phyloP scores from a whole-genome alignment of 2,888 invertebrate genomes.

The Caenorhabditis sp. region DNA sequence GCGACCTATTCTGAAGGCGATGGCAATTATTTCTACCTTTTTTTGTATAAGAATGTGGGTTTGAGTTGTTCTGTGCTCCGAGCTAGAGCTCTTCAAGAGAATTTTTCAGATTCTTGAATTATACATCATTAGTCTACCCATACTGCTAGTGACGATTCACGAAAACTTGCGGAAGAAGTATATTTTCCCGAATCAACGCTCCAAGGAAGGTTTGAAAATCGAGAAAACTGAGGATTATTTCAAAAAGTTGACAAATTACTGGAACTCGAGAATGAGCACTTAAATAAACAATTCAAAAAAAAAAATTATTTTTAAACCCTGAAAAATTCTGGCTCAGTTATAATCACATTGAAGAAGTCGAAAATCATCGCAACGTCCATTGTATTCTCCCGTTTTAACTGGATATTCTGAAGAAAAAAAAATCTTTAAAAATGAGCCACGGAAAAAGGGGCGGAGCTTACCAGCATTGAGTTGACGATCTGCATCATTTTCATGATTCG shows the following conservation, averaged over 20 bases:
- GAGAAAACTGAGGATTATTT: not conserved
- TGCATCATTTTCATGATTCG: constrained; percentile 33
- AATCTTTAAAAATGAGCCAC: no score
- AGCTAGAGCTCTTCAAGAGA: not conserved
- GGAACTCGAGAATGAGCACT: not conserved
- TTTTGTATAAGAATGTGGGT: not conserved
- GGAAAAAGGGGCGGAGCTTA: not conserved
- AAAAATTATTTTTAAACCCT: constrained; percentile 19
- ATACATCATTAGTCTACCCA: not conserved
- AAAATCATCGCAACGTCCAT: constrained; percentile 34
- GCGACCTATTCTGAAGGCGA: not conserved
- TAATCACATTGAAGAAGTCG: constrained; percentile 33
- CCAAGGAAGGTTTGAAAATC: no score
- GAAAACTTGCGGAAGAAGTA: not conserved
- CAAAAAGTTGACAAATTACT: not conserved
- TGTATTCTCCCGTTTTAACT: constrained; percentile 21
- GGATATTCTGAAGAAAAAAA: constrained; percentile 16
- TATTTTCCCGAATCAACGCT: not conserved
- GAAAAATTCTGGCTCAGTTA: constrained; percentile 38
- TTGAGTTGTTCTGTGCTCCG: not conserved
- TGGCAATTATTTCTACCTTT: not conserved
- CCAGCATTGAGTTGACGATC: constrained; percentile 28
- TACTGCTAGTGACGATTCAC: not conserved
- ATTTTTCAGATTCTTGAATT: not conserved
- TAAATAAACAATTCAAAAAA: no score